Evolutionary conservation across 2,888 invertebrate species (phyloP), one percentile per base, ranked within the genome.

Genomic region (Eristalis pertinax): DNA sequence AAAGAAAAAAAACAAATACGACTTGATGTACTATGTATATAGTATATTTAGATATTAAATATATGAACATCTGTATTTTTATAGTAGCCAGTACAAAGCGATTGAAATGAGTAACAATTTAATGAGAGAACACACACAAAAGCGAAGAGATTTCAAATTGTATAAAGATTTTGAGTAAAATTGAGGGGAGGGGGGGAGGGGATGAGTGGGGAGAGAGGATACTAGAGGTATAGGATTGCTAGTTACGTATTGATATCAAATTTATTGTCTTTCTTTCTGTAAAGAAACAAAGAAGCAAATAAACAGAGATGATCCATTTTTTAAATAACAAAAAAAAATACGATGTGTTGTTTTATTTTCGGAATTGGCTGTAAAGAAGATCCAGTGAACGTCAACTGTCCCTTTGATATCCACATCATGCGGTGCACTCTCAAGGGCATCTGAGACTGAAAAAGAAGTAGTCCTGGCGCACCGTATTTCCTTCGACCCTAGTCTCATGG

Each of bases 31-130:
- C 80, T 74, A 81, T 77, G 50, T 50, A 88, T 63, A 69, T 29
- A 80, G 84, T 56, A 58, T 89, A 86, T 84, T 81, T 85, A 87
- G 65, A 72, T 73, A 89, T 88, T 84, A 76, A 85, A 89, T 88
- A 89, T 89, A 89, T 88, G 90, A 90, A 77, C 75, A 88, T 79
- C 88, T 86, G 87, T 87, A 87, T 88, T 88, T 88, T 88, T 88
- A 81, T 88, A 88, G 81, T 84, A 88, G 88, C 88, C 88, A 88
- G 88, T 88, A 88, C 88, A 88, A 88, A 88, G 32, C 73, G 22
- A 69, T 70, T 38, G 50, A 75, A 60, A 67, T 67, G 13, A 73
- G n/a, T 50, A 72, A 67, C 26, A 65, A n/a, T 63, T 68, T 8
- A 65, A 63, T n/a, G 13, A 50, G 26, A 24, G 32, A 77, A 69